phyloP scores from a whole-genome alignment of 2,113 vertebrate genomes.

The Rhagologus leucostigma region DNA sequence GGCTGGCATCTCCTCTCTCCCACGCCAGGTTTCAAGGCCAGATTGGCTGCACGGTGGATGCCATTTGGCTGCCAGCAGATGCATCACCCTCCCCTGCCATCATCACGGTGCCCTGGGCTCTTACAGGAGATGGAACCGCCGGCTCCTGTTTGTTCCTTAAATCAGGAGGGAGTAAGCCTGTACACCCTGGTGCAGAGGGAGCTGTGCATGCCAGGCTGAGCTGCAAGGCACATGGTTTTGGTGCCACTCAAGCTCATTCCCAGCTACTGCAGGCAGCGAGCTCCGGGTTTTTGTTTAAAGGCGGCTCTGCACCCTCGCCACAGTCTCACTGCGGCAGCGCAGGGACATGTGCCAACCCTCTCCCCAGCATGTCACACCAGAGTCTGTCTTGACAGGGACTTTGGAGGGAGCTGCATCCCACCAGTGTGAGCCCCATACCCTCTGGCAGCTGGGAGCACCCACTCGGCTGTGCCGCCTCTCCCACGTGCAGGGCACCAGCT shows the following conservation, averaged over 20 bases:
- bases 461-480: neutral
- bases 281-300: neutral
- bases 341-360: neutral
- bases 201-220: neutral
- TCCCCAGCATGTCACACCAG: neutral
- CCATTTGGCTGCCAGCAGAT: neutral
- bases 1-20: neutral
- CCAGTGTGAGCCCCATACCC: accelerated
- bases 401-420: neutral
- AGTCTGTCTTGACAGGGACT: neutral
- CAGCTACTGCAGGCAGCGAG: neutral
- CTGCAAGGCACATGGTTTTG: neutral
- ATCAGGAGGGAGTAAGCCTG: neutral
- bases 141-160: neutral
- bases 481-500: neutral
- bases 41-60: accelerated
- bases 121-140: neutral
- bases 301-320: neutral
- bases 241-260: neutral
- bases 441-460: neutral
- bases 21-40: accelerated
- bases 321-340: neutral
- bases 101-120: neutral
- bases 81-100: neutral
- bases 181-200: accelerated